These are phyloP conservation scores for Notiomystis cincta DNA, from an alignment of 2,113 vertebrate genomes.

Conservation along the genomic window DNA sequence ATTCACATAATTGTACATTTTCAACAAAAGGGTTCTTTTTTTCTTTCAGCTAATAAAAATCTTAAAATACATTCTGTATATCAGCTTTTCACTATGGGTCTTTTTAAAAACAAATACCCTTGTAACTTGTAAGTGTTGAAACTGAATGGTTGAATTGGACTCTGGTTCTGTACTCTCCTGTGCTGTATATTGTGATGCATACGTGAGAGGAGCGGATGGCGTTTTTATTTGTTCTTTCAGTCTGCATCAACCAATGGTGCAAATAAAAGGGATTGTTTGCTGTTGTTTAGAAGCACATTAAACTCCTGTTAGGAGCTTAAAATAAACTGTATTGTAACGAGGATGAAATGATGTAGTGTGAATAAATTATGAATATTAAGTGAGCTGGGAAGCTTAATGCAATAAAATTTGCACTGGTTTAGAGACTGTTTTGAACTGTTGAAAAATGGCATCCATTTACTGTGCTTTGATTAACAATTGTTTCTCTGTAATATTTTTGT, in stretches of 20 bases:
- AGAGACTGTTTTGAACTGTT: slow-evolving; percentile 44
- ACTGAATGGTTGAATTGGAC: neutral
- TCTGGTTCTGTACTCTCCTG: neutral
- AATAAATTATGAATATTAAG: slow-evolving; percentile 30
- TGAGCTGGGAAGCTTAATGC: slow-evolving; percentile 39
- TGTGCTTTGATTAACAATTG: slow-evolving; percentile 54
- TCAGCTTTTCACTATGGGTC: neutral
- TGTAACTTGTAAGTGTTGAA: neutral
- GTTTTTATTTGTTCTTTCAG: slow-evolving; percentile 16
- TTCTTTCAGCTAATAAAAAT: neutral
- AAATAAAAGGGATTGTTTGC: slow-evolving; percentile 58
- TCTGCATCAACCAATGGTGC: slow-evolving; percentile 14
- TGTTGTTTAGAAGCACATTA: slow-evolving; percentile 22
- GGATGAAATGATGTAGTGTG: slow-evolving; percentile 11
- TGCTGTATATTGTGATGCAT: neutral
- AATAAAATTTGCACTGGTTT: slow-evolving; percentile 60
- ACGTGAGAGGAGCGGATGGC: neutral
- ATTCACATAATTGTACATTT: neutral
- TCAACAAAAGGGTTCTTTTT: neutral
- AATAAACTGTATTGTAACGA: slow-evolving; percentile 2
- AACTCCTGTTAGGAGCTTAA: slow-evolving; percentile 43
- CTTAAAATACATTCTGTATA: slow-evolving; percentile 22
- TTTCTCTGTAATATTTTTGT: slow-evolving; percentile 51
- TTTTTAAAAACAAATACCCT: neutral
- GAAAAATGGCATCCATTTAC: slow-evolving; percentile 51